Base-by-base conservation (phyloP, 2,888 invertebrate genomes). In the Sarcophaga rosellei region DNA sequence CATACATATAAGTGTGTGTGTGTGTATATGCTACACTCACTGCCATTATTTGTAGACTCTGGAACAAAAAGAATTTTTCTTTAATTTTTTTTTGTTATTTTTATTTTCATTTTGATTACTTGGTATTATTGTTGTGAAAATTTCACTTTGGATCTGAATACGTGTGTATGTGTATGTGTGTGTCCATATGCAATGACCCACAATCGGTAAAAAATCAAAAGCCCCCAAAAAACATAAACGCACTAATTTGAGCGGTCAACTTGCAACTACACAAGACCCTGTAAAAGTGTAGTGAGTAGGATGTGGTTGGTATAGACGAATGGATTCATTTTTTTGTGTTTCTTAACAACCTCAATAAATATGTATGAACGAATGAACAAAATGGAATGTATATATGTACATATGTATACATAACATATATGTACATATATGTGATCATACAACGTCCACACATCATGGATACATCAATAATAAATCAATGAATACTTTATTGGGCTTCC, bases 121-220 rank as follows among this genome's bases (percentile, higher is more conserved):
- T 17, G 20, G 44, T 59, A 6, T 53, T 66, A 44, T 59, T 44
- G 3, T 69, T 68, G 59, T 66, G 53, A 57, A 81, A 81, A 73
- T 76, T 85, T 81, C 81, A 53, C 78, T 81, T 73, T 65, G 2
- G 65, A 69, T 35, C 66, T 74, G 65, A 35, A 35, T 3, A n/a
- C n/a, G n/a, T 25, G 25, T 25, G 25, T 25, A 6, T 35, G 35
- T 47, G 47, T 53, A 3, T 15, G 17, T 53, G 53, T 53, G 4
- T 17, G 17, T 15, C 4, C 4, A 15, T 53, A 4, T 74, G 68
- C 76, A 57, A 25, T 88, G 88, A 88, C 88, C 88, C 81, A 88
- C 72, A 83, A 88, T 87, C 86, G 88, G 88, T 65, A 70, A 63
- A 68, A 86, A 77, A 88, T 88, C 87, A 88, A 88, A 88, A 80